phyloP scores from a whole-genome alignment of 2,113 vertebrate species.

The Ondatra zibethicus region DNA sequence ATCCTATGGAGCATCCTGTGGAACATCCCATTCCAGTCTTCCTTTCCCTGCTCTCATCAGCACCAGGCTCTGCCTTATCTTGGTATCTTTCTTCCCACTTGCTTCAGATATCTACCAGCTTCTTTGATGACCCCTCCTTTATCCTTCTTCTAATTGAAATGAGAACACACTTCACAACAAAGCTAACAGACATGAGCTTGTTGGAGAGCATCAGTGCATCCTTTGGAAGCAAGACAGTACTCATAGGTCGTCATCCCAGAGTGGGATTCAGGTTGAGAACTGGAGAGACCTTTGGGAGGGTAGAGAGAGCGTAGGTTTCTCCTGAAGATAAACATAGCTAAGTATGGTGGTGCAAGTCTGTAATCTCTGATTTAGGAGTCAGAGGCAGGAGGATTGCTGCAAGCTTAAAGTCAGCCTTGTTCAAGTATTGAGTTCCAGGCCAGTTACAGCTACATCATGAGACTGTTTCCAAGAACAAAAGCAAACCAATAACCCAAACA shows the following conservation, averaged over 20 bases:
- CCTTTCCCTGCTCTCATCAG: neutral
- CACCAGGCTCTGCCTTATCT: neutral
- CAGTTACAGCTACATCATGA: neutral
- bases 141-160: conserved; percentile 20
- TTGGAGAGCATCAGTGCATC: neutral
- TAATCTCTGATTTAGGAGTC: neutral
- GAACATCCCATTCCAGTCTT: neutral
- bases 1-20: neutral
- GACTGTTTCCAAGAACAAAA: neutral
- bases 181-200: conserved; percentile 20
- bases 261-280: neutral
- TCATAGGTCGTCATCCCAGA: neutral
- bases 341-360: neutral
- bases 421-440: neutral
- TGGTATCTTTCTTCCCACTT: conserved; percentile 18
- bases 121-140: conserved; percentile 3
- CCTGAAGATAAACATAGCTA: neutral
- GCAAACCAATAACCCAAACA: neutral
- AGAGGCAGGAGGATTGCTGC: neutral
- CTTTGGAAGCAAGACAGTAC: neutral
- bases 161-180: neutral
- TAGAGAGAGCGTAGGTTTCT: neutral
- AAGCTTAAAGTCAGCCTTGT: neutral
- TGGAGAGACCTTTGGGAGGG: neutral
- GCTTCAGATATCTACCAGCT: neutral